These are phyloP conservation scores for Belgica antarctica DNA, from an alignment of 2,888 invertebrate genomes.

Conservation along the genomic window DNA sequence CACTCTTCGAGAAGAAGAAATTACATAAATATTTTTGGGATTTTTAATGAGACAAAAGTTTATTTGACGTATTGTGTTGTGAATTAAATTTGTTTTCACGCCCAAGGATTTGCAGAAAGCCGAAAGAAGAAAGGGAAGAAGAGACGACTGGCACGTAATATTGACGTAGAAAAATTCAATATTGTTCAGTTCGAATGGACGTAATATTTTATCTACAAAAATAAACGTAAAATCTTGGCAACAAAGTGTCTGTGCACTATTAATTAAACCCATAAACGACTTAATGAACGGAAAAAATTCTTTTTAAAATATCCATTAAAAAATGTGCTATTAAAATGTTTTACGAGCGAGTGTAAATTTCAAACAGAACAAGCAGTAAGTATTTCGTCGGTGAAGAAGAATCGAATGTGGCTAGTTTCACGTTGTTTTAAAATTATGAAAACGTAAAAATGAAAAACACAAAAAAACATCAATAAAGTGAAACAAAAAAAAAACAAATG, in stretches of 20 bases:
- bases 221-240: neutral
- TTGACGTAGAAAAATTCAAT: conserved; percentile 15
- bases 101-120: conserved; percentile 5
- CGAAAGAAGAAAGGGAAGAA: neutral
- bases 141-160: neutral
- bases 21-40: too few species aligned
- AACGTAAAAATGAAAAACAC: neutral
- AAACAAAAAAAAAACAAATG: conserved; percentile 30
- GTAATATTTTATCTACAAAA: neutral
- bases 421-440: neutral
- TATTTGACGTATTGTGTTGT: neutral
- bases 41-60: conserved; percentile 20
- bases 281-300: conserved; percentile 1
- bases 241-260: neutral
- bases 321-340: conserved; percentile 6
- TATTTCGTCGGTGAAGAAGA: neutral
- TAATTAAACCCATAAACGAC: conserved; percentile 23
- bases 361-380: neutral
- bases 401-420: conserved; percentile 18
- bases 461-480: conserved; percentile 21
- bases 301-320: neutral
- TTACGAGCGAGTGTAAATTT: conserved; percentile 20
- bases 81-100: conserved; percentile 9
- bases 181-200: neutral
- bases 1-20: neutral